Evolutionary conservation across 2,888 invertebrate species (phyloP).

Genomic region (Hirtodrosophila histrioides): DNA sequence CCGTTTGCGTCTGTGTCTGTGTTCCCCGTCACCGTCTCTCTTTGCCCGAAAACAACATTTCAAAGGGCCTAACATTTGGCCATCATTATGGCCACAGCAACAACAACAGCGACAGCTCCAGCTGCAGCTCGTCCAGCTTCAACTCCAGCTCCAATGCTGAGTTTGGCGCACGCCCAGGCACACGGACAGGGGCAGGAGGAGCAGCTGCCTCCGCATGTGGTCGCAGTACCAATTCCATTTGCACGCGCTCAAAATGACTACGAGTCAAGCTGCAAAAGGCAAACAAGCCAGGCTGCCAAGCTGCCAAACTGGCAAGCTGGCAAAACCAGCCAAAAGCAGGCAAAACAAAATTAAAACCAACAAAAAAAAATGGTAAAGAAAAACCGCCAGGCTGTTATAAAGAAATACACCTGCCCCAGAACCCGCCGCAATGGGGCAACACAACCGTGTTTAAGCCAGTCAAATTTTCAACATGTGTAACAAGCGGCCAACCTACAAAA

Average conservation of each 20-base stretch:
- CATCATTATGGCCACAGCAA: slow-evolving; percentile 26
- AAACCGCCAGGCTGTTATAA: slow-evolving; percentile 42
- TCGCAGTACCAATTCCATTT: slow-evolving; percentile 36
- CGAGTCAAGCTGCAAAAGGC: slow-evolving; percentile 68
- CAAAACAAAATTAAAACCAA: neutral
- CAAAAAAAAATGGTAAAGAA: slow-evolving; percentile 19
- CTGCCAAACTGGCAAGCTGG: neutral
- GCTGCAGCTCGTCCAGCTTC: slow-evolving; percentile 8
- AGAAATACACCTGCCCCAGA: slow-evolving; percentile 62
- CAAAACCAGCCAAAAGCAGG: slow-evolving; percentile 9
- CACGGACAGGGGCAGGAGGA: slow-evolving; percentile 7
- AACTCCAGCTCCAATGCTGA: neutral
- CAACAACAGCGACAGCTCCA: slow-evolving; percentile 5
- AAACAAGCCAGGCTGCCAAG: slow-evolving; percentile 32
- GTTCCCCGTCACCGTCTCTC: neutral
- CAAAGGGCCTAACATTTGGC: slow-evolving; percentile 23
- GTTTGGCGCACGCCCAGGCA: slow-evolving; percentile 53
- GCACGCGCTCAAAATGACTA: slow-evolving; percentile 64
- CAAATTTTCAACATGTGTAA: slow-evolving; percentile 66
- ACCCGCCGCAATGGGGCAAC: slow-evolving; percentile 49
- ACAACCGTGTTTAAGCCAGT: slow-evolving; percentile 38
- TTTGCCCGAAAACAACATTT: neutral
- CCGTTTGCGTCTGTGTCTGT: neutral
- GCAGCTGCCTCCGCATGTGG: slow-evolving; percentile 39
- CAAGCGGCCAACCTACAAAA: slow-evolving; percentile 47